Evolutionary conservation across 2,888 invertebrate genomes (phyloP).

Genomic region (Tuta absoluta): DNA sequence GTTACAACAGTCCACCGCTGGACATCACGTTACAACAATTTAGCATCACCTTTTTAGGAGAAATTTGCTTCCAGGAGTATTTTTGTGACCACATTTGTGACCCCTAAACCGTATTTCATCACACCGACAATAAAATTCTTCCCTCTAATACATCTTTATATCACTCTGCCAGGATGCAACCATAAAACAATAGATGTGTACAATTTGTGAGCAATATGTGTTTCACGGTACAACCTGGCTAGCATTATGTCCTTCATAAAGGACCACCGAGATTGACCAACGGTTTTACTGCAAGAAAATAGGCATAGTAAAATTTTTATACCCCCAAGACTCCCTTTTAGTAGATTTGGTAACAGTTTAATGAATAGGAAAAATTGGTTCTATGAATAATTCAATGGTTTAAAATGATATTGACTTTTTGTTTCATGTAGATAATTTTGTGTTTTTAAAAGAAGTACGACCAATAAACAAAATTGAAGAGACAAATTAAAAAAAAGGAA

Average conservation of each 20-base stretch:
- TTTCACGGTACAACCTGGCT: slow-evolving; percentile 39
- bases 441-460: too few relatives aligned
- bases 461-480: too few relatives aligned
- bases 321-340: slow-evolving; percentile 16
- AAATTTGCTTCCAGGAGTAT: too few relatives aligned
- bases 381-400: slow-evolving; percentile 16
- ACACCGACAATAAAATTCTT: neutral
- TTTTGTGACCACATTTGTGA: neutral
- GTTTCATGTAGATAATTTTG: neutral
- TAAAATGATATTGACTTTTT: neutral
- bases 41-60: too few relatives aligned
- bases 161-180: slow-evolving; percentile 33
- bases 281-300: slow-evolving; percentile 51
- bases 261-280: slow-evolving; percentile 46
- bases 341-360: slow-evolving; percentile 9
- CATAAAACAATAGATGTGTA: slow-evolving; percentile 40
- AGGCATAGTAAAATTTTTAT: slow-evolving; percentile 49
- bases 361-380: slow-evolving; percentile 21
- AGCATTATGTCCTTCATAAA: slow-evolving; percentile 51
- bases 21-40: too few relatives aligned
- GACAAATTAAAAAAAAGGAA: too few relatives aligned
- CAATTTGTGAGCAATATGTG: slow-evolving; percentile 40
- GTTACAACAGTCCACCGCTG: too few relatives aligned
- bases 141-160: slow-evolving; percentile 31
- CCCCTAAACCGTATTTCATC: neutral